Evolutionary conservation across 2,888 invertebrate species (phyloP), one percentile per base, ranked within the genome.

Genomic region (Minunthozetes semirufus): DNA sequence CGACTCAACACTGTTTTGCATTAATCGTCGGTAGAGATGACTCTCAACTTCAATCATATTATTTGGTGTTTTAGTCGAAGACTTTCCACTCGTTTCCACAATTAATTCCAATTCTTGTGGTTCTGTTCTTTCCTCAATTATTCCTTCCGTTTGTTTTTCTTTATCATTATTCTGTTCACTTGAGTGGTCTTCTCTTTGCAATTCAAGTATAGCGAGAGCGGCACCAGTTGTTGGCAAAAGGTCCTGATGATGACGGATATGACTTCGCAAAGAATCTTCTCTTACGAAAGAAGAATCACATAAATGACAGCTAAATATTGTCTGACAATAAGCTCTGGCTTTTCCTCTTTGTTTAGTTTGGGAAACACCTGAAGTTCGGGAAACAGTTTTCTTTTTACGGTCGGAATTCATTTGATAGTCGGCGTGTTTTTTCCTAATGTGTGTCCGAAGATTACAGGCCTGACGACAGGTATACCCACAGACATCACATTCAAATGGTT

Each of bases 211-310:
- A 33, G 66, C 66, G 9, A 66, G 25, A 5, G 66, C 66, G 6
- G 66, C 66, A 15, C 66, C 66, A 11, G 66, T 66, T 22, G 15
- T 76, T 48, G 79, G 78, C 78, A 77, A 79, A 72, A 46, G 76
- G 72, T 81, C 80, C 48, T 76, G 76, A 78, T 85, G 85, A 66
- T 83, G 82, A 38, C 82, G 80, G 72, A 83, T 75, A 78, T 85
- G 84, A 78, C 83, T 82, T 8, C 53, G 53, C 6, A 53, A 19
- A 8, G 53, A 53, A 19, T 53, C 53, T 53, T 53, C 53, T 53
- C 53, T 53, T 15, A 53, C 53, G n/a, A 53, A 53, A 19, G 11
- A 13, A 53, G 13, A 53, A 53, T 53, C 53, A 53, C 53, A 53
- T 19, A 53, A 53, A 53, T 53, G 53, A 53, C 53, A 53, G 19